Evolutionary conservation across 2,888 invertebrate species (phyloP).

Genomic region (Brenthis hecate): DNA sequence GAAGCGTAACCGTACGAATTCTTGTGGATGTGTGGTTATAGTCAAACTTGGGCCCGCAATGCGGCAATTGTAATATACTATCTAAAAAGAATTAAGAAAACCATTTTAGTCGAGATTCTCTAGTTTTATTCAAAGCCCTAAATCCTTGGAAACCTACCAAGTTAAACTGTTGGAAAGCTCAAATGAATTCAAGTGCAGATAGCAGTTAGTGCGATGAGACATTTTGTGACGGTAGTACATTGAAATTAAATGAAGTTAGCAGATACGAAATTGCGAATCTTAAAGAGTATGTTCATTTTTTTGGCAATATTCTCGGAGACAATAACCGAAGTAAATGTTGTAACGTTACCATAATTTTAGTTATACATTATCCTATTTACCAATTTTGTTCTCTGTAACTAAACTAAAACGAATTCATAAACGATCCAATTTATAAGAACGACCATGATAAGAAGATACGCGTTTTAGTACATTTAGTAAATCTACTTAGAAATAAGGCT

Average conservation of each 20-base stretch:
- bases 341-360: neutral
- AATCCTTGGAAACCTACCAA: slow-evolving; percentile 40
- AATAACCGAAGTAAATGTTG: neutral
- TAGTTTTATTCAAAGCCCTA: slow-evolving; percentile 37
- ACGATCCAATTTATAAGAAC: slow-evolving; percentile 1
- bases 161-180: slow-evolving; percentile 34
- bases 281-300: neutral
- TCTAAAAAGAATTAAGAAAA: slow-evolving; percentile 37
- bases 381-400: neutral
- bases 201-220: slow-evolving; percentile 25
- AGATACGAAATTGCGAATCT: neutral
- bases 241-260: slow-evolving; percentile 16
- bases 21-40: slow-evolving; percentile 21
- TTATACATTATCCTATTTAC: neutral
- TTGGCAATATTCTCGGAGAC: neutral
- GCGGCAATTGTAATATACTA: slow-evolving; percentile 33
- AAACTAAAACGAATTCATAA: neutral
- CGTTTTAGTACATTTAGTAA: too few relatives aligned
- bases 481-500: too few relatives aligned
- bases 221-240: slow-evolving; percentile 25
- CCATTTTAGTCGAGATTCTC: slow-evolving; percentile 32
- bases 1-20: slow-evolving; percentile 15
- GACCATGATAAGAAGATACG: too few relatives aligned
- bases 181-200: slow-evolving; percentile 35
- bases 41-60: slow-evolving; percentile 32